A percentile compares a stretch with the other conserved stretches of the same genome.
These are phyloP conservation scores for Cephus rjabovi DNA, from an alignment of 2,888 invertebrate genomes.

Conservation along the genomic window DNA sequence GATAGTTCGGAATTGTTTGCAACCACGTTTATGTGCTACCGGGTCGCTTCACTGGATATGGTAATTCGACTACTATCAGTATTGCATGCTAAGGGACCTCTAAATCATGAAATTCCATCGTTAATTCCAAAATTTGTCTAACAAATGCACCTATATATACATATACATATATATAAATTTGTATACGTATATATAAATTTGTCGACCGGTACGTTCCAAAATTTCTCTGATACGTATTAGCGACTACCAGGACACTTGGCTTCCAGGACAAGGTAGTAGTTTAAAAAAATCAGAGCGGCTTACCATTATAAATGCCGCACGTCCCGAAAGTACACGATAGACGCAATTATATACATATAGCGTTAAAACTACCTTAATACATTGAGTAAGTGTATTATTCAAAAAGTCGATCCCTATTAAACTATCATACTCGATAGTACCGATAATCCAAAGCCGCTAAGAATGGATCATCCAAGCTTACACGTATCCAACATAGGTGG, in stretches of 20 bases:
- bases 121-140: not conserved
- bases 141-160: not conserved
- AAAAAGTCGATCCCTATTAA: not conserved
- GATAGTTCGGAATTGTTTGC: constrained; percentile 38
- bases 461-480: not conserved
- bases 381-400: too few species aligned
- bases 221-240: too few species aligned
- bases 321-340: too few species aligned
- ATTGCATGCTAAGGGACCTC: not conserved
- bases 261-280: too few species aligned
- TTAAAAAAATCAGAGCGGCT: too few species aligned
- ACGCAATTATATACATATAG: constrained; percentile 4
- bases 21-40: not conserved
- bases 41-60: not conserved
- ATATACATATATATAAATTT: constrained; percentile 2
- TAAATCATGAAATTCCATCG: not conserved
- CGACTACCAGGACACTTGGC: too few species aligned
- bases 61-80: not conserved
- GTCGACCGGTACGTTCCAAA: too few species aligned
- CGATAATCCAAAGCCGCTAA: not conserved
- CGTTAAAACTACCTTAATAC: too few species aligned
- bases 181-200: not conserved
- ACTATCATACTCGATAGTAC: not conserved
- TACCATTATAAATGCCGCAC: too few species aligned
- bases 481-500: not conserved